Evolutionary conservation across 2,797 vertebrate genomes (phyloP), one percentile per base, ranked within the genome.

Genomic region (Arremon aurantiirostris): DNA sequence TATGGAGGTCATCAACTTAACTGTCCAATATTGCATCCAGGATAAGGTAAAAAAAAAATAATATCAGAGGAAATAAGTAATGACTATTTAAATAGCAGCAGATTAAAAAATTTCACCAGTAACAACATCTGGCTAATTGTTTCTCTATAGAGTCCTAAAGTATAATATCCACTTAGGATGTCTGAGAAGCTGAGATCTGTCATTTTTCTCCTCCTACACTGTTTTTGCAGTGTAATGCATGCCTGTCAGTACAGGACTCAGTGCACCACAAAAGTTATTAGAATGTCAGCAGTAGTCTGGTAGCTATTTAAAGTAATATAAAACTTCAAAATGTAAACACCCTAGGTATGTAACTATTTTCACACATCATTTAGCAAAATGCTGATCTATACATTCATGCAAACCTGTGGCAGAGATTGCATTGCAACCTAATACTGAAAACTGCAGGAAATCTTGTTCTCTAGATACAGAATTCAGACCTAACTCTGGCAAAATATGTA

Each of bases 31-130:
- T 72, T 61, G 24, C 28, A 57, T 5, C 15, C 30, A 65, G 30
- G 12, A 63, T 63, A 82, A 30, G 0, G 0, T 34, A 15, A 20
- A 32, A 56, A 69, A 27, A 27, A 79, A 22, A 32, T 5, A 5
- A 6, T 80, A 32, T 50, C 32, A 41, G 59, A 75, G 34, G 41
- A 80, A 80, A 34, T 23, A 73, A 35, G 30, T 56, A 41, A 26
- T 24, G 30, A 66, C 32, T 42, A 18, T 83, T 86, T 70, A 77
- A 80, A 80, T 55, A 64, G 13, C 14, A 56, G 15, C 19, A 20
- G 35, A 66, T 42, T 61, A 12, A 44, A 49, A n/a, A 49, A 16
- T 34, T 26, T 75, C 27, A 47, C 7, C 8, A 10, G 17, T 37
- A 57, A 21, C n/a, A 61, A 24, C 27, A 85, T 16, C 55, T 28